Evolutionary conservation across 2,113 vertebrate genomes (phyloP).

Genomic region (Stomatorhinus ivindoensis): DNA sequence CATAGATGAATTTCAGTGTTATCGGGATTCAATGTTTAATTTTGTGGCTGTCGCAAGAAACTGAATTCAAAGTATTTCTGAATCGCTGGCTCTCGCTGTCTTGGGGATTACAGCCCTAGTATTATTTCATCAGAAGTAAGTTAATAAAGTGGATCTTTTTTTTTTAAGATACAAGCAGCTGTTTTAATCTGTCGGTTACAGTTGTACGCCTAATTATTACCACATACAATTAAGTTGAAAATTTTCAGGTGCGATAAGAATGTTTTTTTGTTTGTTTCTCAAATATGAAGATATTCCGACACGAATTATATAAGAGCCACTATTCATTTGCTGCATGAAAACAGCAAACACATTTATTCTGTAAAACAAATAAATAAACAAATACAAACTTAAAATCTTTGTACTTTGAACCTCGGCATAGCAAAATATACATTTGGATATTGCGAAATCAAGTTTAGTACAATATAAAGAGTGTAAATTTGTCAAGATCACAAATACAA

Average conservation of each 20-base stretch:
- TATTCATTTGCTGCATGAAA: neutral
- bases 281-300: neutral
- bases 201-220: neutral
- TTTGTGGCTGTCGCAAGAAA: neutral
- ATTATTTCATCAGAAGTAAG: neutral
- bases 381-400: neutral
- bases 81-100: neutral
- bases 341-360: neutral
- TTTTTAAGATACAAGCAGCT: neutral
- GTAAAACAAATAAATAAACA: neutral
- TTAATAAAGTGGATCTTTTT: neutral
- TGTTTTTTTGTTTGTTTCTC: neutral
- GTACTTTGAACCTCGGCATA: neutral
- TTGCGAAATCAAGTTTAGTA: neutral
- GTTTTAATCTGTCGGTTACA: neutral
- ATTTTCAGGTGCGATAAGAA: neutral
- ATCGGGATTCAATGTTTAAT: neutral
- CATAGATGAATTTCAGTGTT: neutral
- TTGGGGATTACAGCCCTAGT: neutral
- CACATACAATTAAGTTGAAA: neutral
- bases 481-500: neutral
- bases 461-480: neutral
- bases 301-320: neutral
- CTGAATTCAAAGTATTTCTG: neutral
- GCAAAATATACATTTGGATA: neutral